phyloP scores from a whole-genome alignment of 2,797 vertebrate species.

The Spondyliosoma cantharus region DNA sequence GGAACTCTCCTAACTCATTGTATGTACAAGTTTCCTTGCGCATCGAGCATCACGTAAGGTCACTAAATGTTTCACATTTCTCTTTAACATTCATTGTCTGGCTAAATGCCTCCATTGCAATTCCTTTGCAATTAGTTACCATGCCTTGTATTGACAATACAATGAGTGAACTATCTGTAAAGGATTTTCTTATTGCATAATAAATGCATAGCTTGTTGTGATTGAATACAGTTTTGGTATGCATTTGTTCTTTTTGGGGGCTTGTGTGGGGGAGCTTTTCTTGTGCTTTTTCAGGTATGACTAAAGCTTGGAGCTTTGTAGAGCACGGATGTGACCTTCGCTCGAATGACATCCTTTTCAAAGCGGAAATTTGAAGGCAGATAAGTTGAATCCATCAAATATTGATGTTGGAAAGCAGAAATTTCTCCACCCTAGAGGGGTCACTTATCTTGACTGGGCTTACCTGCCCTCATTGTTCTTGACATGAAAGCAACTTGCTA shows the following conservation, averaged over 20 bases:
- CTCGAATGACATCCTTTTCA: constrained; percentile 84
- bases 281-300: constrained; percentile 89
- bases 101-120: constrained; percentile 75
- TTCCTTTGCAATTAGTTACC: constrained; percentile 84
- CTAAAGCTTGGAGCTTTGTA: constrained; percentile 85
- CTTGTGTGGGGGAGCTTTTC: constrained; percentile 84
- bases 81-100: constrained; percentile 80
- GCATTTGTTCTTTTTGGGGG: constrained; percentile 85
- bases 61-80: constrained; percentile 79
- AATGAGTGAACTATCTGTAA: constrained; percentile 86
- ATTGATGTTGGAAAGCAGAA: constrained; percentile 69
- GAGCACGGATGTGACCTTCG: constrained; percentile 84
- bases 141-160: constrained; percentile 83
- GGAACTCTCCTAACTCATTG: constrained; percentile 85
- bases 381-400: constrained; percentile 85
- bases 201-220: constrained; percentile 88
- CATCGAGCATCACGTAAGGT: constrained; percentile 84
- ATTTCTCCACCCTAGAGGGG: constrained; percentile 56
- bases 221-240: constrained; percentile 86
- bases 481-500: constrained; percentile 66
- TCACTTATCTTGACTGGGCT: constrained; percentile 57
- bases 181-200: constrained; percentile 84
- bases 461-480: constrained; percentile 59
- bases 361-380: constrained; percentile 85
- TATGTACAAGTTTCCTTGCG: constrained; percentile 85